Percentiles rank a stretch among this genome's conserved stretches.
Evolutionary conservation across 2,888 invertebrate species (phyloP).

Genomic region (Himalopsyche tibetana): DNA sequence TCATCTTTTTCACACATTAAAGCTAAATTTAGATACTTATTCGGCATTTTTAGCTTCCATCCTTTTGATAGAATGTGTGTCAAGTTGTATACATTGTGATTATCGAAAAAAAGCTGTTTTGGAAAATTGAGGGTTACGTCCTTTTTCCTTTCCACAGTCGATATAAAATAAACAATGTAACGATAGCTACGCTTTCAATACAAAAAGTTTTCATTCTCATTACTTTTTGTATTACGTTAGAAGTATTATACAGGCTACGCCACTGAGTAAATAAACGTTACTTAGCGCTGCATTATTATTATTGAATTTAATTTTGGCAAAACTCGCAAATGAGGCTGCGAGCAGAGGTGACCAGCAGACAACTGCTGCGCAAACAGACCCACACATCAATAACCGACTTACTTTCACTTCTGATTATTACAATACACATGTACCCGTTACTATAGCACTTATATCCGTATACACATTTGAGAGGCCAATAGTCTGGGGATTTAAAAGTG

Average conservation of each 20-base stretch:
- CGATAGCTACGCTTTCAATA: no score
- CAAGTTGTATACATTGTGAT: no score
- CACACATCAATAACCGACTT: constrained; percentile 46
- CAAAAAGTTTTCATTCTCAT: no score
- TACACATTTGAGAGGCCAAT: constrained; percentile 1
- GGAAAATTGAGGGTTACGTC: no score
- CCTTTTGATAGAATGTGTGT: no score
- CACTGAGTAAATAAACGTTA: background rate
- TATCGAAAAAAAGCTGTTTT: no score
- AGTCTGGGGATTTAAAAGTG: constrained; percentile 10
- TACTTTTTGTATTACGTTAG: no score
- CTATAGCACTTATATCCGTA: constrained; percentile 14
- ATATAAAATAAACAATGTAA: no score
- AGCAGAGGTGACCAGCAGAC: constrained; percentile 17
- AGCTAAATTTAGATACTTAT: no score
- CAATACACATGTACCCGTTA: constrained; percentile 62
- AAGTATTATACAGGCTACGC: background rate
- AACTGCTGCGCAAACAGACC: constrained; percentile 40
- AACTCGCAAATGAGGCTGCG: constrained; percentile 43
- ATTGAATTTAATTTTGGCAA: constrained; percentile 42
- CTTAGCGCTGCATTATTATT: background rate
- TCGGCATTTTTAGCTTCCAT: no score
- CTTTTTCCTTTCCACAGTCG: no score
- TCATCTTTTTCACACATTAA: no score
- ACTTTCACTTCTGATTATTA: constrained; percentile 61